These are phyloP conservation scores for Chaetophractus vellerosus DNA, from an alignment of 2,797 vertebrate genomes.

Conservation along the genomic window DNA sequence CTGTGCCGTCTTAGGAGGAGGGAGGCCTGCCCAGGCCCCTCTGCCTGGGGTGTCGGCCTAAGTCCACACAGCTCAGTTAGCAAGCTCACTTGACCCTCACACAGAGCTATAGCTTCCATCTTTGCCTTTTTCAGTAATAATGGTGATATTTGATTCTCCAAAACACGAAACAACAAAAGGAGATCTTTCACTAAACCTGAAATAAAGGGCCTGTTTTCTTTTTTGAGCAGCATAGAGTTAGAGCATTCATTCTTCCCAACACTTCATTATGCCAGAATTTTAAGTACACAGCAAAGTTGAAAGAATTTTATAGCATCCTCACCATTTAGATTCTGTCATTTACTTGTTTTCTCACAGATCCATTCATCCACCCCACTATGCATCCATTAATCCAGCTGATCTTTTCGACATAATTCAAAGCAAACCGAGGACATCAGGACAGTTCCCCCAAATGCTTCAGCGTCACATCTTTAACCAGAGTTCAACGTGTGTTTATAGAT, in stretches of 20 bases:
- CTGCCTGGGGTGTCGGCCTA: too few relatives aligned
- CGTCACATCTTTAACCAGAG: neutral
- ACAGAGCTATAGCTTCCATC: neutral
- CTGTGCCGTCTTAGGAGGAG: neutral
- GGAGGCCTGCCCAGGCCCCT: neutral
- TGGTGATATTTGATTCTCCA: neutral
- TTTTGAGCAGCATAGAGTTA: neutral
- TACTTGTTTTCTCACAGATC: neutral
- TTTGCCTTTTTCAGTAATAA: neutral
- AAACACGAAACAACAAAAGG: neutral
- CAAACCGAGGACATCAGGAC: neutral
- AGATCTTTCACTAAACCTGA: neutral
- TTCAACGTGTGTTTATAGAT: neutral
- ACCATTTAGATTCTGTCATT: neutral
- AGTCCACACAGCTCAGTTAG: neutral
- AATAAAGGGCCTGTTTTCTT: neutral
- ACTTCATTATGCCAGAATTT: neutral
- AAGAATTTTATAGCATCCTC: neutral
- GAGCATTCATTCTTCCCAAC: neutral
- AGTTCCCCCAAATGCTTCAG: neutral
- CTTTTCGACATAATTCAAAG: neutral
- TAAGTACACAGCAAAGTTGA: neutral
- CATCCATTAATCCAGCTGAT: neutral
- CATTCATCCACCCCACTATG: neutral
- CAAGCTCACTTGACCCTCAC: neutral